A percentile compares a stretch with the other conserved stretches of the same genome.
Conservation (phyloP, 2,797 vertebrate species). For the Lacerta agilis region DNA sequence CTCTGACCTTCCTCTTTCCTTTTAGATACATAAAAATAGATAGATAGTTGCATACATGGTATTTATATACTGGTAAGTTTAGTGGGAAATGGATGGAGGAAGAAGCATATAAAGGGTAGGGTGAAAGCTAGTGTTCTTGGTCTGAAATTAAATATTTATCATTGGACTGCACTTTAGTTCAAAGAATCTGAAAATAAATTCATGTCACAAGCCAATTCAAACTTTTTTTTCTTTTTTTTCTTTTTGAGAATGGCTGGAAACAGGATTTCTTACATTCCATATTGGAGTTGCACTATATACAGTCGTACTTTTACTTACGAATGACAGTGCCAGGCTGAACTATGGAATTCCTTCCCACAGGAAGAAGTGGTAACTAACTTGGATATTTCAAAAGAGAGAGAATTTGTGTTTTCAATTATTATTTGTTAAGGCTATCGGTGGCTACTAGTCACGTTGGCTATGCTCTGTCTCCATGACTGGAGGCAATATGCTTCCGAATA, state of each 20-base stretch:
- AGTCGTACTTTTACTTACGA: too few relatives aligned
- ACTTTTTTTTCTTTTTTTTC: neutral
- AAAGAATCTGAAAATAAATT: slow-evolving; percentile 35
- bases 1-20: neutral
- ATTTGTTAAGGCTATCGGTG: too few relatives aligned
- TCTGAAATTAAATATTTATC: slow-evolving; percentile 29
- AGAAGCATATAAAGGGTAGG: neutral
- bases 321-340: too few relatives aligned
- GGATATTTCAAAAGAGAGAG: too few relatives aligned
- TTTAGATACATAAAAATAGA: neutral
- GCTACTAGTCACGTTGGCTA: too few relatives aligned
- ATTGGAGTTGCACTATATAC: neutral
- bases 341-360: too few relatives aligned
- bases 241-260: slow-evolving; percentile 10
- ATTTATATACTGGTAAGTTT: slow-evolving; percentile 34
- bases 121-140: slow-evolving; percentile 26
- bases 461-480: too few relatives aligned
- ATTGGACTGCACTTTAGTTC: slow-evolving; percentile 22
- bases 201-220: slow-evolving; percentile 8
- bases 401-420: too few relatives aligned
- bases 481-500: too few relatives aligned
- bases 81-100: slow-evolving; percentile 35
- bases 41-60: neutral
- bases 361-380: too few relatives aligned
- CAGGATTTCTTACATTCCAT: neutral